A percentile compares a stretch with the other conserved stretches of the same genome.
phyloP scores from a whole-genome alignment of 2,888 invertebrate genomes.

The Apodemia mormo region DNA sequence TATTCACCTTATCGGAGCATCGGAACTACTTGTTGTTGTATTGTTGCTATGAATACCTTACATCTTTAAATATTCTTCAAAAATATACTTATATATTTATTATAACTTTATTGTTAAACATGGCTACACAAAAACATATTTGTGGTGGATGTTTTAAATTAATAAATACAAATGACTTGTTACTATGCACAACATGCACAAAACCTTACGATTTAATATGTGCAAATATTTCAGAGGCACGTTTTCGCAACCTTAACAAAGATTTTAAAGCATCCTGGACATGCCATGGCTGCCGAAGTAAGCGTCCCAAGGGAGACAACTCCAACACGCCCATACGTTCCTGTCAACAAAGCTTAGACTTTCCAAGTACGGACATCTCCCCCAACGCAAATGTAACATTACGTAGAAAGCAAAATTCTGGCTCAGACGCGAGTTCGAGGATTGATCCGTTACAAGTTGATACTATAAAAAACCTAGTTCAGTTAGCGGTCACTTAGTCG shows the following conservation, averaged over 20 bases:
- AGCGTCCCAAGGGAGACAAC: background rate
- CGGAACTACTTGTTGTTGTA: too few relatives aligned
- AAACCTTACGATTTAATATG: background rate
- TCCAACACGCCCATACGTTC: background rate
- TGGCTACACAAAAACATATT: background rate
- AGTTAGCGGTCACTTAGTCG: background rate
- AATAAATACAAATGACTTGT: background rate
- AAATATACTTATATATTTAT: too few relatives aligned
- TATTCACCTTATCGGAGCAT: too few relatives aligned
- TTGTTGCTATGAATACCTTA: too few relatives aligned
- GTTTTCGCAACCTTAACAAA: background rate
- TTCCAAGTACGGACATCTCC: background rate
- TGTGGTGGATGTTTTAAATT: background rate
- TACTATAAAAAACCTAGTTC: background rate
- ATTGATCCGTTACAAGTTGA: background rate
- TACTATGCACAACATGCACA: background rate
- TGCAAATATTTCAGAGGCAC: background rate
- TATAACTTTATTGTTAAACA: background rate
- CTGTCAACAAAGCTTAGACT: background rate
- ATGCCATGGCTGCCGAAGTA: background rate
- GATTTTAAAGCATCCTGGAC: slow-evolving; percentile 2
- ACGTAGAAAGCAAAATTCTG: background rate
- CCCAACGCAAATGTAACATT: background rate
- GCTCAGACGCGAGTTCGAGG: background rate
- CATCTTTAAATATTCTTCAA: too few relatives aligned